Evolutionary conservation across 2,888 invertebrate species (phyloP), one percentile per base, ranked within the genome.

Genomic region (Neria commutata): DNA sequence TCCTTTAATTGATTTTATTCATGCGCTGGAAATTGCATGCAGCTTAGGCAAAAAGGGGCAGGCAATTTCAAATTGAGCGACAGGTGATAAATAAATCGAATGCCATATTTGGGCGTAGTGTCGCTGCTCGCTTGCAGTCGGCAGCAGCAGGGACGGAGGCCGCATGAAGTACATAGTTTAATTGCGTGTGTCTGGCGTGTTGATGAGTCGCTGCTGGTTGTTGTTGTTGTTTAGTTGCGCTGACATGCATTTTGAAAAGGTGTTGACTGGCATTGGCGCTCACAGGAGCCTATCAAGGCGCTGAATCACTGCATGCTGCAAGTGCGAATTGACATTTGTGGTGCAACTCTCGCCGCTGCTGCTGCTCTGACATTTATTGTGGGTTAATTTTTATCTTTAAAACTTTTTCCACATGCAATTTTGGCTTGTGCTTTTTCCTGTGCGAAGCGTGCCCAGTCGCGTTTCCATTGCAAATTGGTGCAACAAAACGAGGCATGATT

Each of bases 11-110:
- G 50, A 21, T 17, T 6, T 21, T 49, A 14, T n/a, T 6, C 42
- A 42, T 37, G 37, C 37, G 37, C 42, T 37, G 37, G 14, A 37
- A 37, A 48, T 26, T 26, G 14, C 46, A 25, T 33, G 21, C 17
- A 50, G 46, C 34, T 60, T 42, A 50, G 21, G 47, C 11, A 49
- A 52, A 37, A 45, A 54, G 2, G 23, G 23, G 63, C 42, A 67
- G 71, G 72, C 73, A 73, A 73, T 72, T 74, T 74, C 74, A 73
- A 74, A 77, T 76, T 63, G 71, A 73, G 71, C 77, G 77, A 78
- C 77, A 77, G 78, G 78, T 77, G 77, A 77, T 78, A 79, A 79
- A 79, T 79, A 79, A 79, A 79, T 80, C 78, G 79, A 73, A 76
- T 72, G 42, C 42, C 42, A 19, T 42, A 42, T 42, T 42, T 42